Conservation (phyloP, 1,140 invertebrate species). For the Carcinoscorpius rotundicauda region DNA sequence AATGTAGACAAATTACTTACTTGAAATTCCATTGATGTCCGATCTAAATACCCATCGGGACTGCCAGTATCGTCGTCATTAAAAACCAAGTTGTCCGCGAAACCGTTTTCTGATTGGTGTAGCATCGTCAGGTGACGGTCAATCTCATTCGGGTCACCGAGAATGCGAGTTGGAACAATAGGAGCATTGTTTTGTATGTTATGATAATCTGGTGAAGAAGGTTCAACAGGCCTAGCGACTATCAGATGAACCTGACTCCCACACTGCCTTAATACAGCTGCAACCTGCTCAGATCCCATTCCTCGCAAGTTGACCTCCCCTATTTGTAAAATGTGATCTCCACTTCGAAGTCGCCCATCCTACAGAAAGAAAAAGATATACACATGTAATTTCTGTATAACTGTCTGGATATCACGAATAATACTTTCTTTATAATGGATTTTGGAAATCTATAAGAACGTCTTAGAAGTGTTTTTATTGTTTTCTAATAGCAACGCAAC, state of each 20-base stretch:
- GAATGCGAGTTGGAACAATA: constrained; percentile 66
- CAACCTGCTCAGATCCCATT: constrained; percentile 87
- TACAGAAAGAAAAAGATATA: constrained; percentile 31
- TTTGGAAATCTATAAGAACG: no score
- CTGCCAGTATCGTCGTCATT: no score
- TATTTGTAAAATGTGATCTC: constrained; percentile 89
- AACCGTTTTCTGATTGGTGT: constrained; percentile 17
- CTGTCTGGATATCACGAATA: neutral
- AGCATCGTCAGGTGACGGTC: constrained; percentile 58
- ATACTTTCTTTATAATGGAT: neutral
- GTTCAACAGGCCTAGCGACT: constrained; percentile 76
- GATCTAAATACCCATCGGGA: no score
- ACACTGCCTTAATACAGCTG: constrained; percentile 74
- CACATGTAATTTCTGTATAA: neutral
- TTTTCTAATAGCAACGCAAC: no score
- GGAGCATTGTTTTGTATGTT: constrained; percentile 57
- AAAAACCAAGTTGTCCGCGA: neutral
- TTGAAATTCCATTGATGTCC: no score
- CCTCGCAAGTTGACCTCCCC: constrained; percentile 83
- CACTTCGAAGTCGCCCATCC: constrained; percentile 74
- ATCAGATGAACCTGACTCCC: constrained; percentile 73
- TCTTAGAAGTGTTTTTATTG: no score
- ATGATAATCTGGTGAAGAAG: constrained; percentile 50
- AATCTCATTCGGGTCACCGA: constrained; percentile 70
- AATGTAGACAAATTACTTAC: no score